Base-by-base conservation (phyloP, 2,888 invertebrate species). In the Celastrina argiolus region DNA sequence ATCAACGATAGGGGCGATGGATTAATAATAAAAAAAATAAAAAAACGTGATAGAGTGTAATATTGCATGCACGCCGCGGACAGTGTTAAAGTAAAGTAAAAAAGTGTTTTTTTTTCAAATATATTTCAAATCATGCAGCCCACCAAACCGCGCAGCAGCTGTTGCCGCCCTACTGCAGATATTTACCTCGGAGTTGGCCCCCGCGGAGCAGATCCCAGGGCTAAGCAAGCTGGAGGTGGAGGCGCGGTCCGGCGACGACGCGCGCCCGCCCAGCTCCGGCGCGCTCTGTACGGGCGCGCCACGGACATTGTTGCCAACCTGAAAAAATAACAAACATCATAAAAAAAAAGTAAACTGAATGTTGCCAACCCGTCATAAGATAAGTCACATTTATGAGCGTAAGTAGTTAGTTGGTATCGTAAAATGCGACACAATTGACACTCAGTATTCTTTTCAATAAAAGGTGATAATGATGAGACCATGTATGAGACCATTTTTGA, bases 171-270 rank as follows among this genome's bases (percentile, higher is more conserved):
- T 10, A 7, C 28, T 39, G 2, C 26, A 12, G 42, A 22, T 6
- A 42, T 56, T 91, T 81, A 96, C 96, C 93, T 96, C 96, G 26
- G 96, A 96, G 74, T 95, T 94, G 78, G 94, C 96, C 10, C 95
- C 96, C n/a, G 94, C 95, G 45, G 94, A 96, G 80, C 96, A 95
- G 42, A 95, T 79, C 41, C 94, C 94, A 0, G 96, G 96, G 92
- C 93, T 76, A 89, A 94, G 76, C 77, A 92, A 78, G 83, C 93
- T 85, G 80, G 93, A 87, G 64, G 85, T 74, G 70, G 87, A 85
- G 34, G 92, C 89, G 68, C 87, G 78, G 81, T 89, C 85, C 59
- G 92, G 84, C 56, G 92, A 81, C 73, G 86, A 71, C 73, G 75
- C 84, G 84, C 92, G 68, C 81, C 87, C 75, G 83, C 86, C 89